Conservation (phyloP, 2,888 invertebrate genomes). For the Syrphus vitripennis region DNA sequence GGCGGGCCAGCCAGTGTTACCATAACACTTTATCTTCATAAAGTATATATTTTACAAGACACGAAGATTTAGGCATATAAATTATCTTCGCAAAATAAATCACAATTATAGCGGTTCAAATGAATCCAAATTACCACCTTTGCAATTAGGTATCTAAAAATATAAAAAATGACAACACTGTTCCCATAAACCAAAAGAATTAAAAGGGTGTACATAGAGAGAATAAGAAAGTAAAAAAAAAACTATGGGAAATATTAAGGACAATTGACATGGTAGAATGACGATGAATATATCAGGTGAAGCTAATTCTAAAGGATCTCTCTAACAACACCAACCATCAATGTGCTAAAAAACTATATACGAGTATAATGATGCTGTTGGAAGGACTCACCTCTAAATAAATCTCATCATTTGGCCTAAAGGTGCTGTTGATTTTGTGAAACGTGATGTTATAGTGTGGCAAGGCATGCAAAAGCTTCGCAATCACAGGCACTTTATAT, state of each 20-base stretch:
- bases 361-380: not conserved
- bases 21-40: no score
- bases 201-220: not conserved
- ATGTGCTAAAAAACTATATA: not conserved
- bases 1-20: no score
- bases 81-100: no score
- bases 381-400: slow-evolving; percentile 90
- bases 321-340: slow-evolving; percentile 22
- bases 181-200: not conserved
- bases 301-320: slow-evolving; percentile 36
- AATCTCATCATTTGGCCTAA: slow-evolving; percentile 93
- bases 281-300: not conserved
- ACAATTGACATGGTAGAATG: slow-evolving; percentile 30
- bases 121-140: no score
- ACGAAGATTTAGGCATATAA: no score
- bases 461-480: slow-evolving; percentile 92
- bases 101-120: no score
- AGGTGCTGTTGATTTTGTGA: slow-evolving; percentile 94
- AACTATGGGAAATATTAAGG: not conserved
- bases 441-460: slow-evolving; percentile 96
- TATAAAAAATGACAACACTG: slow-evolving; percentile 2
- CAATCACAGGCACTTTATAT: slow-evolving; percentile 92
- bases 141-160: no score
- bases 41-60: no score
- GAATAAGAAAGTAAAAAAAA: not conserved